phyloP scores from a whole-genome alignment of 2,113 vertebrate species.

The Tragelaphus scriptus region DNA sequence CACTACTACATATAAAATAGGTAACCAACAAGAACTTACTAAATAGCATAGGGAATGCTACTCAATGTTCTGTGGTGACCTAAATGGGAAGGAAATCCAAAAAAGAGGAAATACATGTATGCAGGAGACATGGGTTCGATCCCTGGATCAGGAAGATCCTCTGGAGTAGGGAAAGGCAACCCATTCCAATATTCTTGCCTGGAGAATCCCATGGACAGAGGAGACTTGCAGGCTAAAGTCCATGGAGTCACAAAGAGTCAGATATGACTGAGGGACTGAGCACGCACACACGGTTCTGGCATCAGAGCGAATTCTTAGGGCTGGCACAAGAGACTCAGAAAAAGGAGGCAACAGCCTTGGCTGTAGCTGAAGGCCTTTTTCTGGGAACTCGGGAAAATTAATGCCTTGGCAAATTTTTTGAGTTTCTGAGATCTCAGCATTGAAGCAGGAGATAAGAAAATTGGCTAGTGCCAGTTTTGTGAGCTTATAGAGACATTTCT shows the following conservation, averaged over 20 bases:
- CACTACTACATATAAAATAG: not conserved
- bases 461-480: not conserved
- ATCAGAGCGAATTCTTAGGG: not conserved
- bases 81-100: not conserved
- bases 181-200: not conserved
- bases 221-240: not conserved
- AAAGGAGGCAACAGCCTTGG: not conserved
- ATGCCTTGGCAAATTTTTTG: not conserved
- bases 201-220: not conserved
- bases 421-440: not conserved
- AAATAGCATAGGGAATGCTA: not conserved
- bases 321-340: not conserved
- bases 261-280: not conserved
- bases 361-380: not conserved
- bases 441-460: not conserved
- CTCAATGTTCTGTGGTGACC: not conserved
- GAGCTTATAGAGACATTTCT: not conserved
- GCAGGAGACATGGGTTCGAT: not conserved
- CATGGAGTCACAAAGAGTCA: not conserved
- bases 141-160: not conserved
- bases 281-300: fast-evolving
- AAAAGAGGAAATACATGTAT: not conserved
- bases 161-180: not conserved
- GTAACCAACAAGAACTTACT: not conserved
- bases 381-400: not conserved